Conservation (phyloP, 2,888 invertebrate species). For the Erebia palarica region DNA sequence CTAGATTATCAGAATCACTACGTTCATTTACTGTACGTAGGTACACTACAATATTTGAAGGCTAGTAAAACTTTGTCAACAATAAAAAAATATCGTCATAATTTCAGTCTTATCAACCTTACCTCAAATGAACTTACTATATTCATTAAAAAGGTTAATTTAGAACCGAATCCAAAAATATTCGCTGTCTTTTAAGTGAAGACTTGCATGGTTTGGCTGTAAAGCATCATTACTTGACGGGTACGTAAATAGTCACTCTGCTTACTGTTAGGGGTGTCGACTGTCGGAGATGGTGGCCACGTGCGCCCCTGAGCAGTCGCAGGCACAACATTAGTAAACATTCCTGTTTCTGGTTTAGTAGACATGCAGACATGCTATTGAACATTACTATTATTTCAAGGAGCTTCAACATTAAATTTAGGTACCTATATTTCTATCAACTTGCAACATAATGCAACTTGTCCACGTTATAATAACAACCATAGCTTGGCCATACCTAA, state of each 20-base stretch:
- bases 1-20: too few species aligned
- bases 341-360: conserved; percentile 36
- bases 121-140: neutral
- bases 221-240: conserved; percentile 47
- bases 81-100: too few species aligned
- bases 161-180: conserved; percentile 18
- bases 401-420: neutral
- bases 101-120: too few species aligned
- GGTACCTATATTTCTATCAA: neutral
- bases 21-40: too few species aligned
- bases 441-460: too few species aligned
- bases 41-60: too few species aligned
- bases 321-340: conserved; percentile 59
- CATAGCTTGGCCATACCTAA: too few species aligned
- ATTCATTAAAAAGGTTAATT: neutral
- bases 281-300: conserved; percentile 41
- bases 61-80: too few species aligned
- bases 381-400: conserved; percentile 20
- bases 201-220: conserved; percentile 45
- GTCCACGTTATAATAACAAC: too few species aligned
- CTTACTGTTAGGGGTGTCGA: conserved; percentile 54
- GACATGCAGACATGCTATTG: conserved; percentile 14
- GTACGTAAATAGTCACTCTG: conserved; percentile 59
- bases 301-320: conserved; percentile 55
- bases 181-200: conserved; percentile 17